Conservation (phyloP, 2,113 vertebrate genomes). For the Caloenas nicobarica region DNA sequence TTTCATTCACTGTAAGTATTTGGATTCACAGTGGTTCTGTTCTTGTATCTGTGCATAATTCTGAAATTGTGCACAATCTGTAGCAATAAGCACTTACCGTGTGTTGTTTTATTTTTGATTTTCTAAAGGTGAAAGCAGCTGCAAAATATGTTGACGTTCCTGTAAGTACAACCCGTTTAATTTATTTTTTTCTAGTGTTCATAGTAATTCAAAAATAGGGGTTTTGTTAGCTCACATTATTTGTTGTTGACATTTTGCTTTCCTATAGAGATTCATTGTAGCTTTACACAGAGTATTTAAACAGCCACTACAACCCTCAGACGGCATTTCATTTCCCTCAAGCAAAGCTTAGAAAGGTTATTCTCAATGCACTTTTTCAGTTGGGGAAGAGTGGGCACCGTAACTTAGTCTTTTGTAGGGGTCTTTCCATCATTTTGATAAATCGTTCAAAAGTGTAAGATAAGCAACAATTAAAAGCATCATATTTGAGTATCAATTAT, state of each 20-base stretch:
- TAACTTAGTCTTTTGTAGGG: not conserved
- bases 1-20: constrained; percentile 96
- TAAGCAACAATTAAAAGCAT: not conserved
- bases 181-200: constrained; percentile 14
- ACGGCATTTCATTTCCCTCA: constrained; percentile 61
- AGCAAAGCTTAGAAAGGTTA: constrained; percentile 61
- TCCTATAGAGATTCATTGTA: constrained; percentile 53
- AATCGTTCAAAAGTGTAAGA: not conserved
- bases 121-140: constrained; percentile 91
- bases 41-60: not conserved
- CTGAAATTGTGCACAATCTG: not conserved
- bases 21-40: not conserved
- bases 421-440: not conserved
- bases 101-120: constrained; percentile 63
- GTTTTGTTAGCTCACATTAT: not conserved
- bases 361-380: constrained; percentile 64
- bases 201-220: not conserved
- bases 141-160: constrained; percentile 97
- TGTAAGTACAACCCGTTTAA: constrained; percentile 80
- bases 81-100: constrained; percentile 47
- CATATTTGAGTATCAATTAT: not conserved
- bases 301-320: constrained; percentile 45
- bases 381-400: constrained; percentile 40
- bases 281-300: constrained; percentile 40
- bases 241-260: constrained; percentile 52